Conservation (phyloP, 2,888 invertebrate genomes). For the Mylabris sibirica region DNA sequence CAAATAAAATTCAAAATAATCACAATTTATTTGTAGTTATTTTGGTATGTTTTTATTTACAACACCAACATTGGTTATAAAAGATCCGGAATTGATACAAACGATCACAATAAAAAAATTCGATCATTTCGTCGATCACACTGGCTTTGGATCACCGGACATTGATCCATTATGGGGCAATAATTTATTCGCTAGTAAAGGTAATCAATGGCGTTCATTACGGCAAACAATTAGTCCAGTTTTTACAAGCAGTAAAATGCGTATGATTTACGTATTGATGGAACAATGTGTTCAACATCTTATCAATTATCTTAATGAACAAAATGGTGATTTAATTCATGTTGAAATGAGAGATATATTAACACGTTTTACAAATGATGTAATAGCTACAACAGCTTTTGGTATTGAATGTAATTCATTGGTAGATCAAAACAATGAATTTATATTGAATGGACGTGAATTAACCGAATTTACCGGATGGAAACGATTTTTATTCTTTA, state of each 20-base stretch:
- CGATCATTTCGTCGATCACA: conserved; percentile 65
- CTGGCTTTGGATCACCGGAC: conserved; percentile 45
- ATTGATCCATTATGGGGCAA: conserved; percentile 64
- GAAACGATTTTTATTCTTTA: neutral
- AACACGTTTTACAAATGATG: conserved; percentile 62
- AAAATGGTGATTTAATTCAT: conserved; percentile 46
- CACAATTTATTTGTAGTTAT: conserved; percentile 46
- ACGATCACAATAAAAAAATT: conserved; percentile 66
- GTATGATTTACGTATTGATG: conserved; percentile 50
- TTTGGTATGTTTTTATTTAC: conserved; percentile 43
- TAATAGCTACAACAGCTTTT: conserved; percentile 65
- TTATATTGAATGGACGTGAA: conserved; percentile 64
- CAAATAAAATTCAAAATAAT: neutral
- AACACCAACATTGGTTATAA: conserved; percentile 61
- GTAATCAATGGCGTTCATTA: conserved; percentile 51
- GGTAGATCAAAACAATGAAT: conserved; percentile 63
- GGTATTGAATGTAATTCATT: conserved; percentile 66
- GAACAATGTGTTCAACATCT: conserved; percentile 39
- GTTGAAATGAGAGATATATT: conserved; percentile 62
- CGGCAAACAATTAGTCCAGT: conserved; percentile 58
- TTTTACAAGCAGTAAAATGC: conserved; percentile 56
- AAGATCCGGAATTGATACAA: conserved; percentile 68
- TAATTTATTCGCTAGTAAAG: conserved; percentile 46
- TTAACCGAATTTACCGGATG: conserved; percentile 54
- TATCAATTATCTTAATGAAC: conserved; percentile 40